These are phyloP conservation scores for Brienomyrus longianalis DNA, from an alignment of 2,113 vertebrate species.

Conservation along the genomic window DNA sequence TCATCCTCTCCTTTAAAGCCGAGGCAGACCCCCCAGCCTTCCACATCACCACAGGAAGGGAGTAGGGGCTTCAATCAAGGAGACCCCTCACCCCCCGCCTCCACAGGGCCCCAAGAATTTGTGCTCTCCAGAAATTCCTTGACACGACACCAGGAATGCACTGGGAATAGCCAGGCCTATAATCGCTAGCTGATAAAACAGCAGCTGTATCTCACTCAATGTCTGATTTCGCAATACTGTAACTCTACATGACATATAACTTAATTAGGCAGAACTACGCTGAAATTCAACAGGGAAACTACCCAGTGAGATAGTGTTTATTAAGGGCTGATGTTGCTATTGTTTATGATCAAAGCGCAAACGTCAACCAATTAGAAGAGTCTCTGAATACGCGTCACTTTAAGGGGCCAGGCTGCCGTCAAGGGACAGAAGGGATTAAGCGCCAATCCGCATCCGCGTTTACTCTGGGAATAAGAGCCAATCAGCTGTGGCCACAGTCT, in stretches of 20 bases:
- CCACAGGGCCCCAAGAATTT: neutral
- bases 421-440: constrained; percentile 13
- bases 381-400: neutral
- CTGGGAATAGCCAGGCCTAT: neutral
- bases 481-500: neutral
- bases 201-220: neutral
- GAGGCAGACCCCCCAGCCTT: neutral
- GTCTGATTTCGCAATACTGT: neutral
- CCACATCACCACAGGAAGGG: neutral
- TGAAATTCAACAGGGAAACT: neutral
- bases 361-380: neutral
- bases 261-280: neutral
- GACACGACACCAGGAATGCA: neutral
- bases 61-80: neutral
- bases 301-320: neutral
- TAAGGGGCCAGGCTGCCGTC: neutral
- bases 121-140: neutral
- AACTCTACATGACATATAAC: neutral
- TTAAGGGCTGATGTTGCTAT: neutral
- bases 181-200: neutral
- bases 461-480: neutral
- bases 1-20: neutral
- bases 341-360: constrained; percentile 10
- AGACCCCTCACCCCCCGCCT: neutral
- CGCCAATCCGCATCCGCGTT: constrained; percentile 8